Evolutionary conservation across 2,797 vertebrate species (phyloP).

Genomic region (Sus cebifrons): DNA sequence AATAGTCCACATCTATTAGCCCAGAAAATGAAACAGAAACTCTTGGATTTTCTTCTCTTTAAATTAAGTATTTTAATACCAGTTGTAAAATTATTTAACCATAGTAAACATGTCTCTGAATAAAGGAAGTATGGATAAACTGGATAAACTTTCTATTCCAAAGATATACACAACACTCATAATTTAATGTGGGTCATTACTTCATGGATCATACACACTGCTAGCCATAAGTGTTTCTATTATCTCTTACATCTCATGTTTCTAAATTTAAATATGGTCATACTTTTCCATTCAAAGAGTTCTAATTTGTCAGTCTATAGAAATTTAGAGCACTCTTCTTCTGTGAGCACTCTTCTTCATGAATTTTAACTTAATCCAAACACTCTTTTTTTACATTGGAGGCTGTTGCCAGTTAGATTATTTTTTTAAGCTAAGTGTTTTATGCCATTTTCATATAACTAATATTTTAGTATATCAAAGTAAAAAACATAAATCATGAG

Average conservation of each 20-base stretch:
- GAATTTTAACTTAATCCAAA: background rate
- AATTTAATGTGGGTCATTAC: background rate
- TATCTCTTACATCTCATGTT: background rate
- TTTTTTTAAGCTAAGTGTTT: background rate
- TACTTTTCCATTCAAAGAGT: background rate
- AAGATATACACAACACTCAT: background rate
- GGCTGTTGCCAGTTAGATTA: background rate
- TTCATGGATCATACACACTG: background rate
- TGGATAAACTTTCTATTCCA: background rate
- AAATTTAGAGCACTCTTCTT: too few relatives aligned
- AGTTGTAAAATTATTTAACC: background rate
- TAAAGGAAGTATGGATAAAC: background rate
- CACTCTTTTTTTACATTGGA: background rate
- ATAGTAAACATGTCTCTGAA: background rate
- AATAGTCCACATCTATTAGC: too few relatives aligned
- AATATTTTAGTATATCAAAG: background rate
- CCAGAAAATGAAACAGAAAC: background rate
- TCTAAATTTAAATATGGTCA: background rate
- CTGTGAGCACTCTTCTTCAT: background rate
- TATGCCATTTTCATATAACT: background rate
- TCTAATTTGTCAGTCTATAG: background rate
- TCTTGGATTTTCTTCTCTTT: background rate
- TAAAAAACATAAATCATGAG: background rate
- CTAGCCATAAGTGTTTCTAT: background rate
- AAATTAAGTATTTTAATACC: background rate